phyloP scores from a whole-genome alignment of 2,888 invertebrate genomes.

The Lamellibrachia satsuma region DNA sequence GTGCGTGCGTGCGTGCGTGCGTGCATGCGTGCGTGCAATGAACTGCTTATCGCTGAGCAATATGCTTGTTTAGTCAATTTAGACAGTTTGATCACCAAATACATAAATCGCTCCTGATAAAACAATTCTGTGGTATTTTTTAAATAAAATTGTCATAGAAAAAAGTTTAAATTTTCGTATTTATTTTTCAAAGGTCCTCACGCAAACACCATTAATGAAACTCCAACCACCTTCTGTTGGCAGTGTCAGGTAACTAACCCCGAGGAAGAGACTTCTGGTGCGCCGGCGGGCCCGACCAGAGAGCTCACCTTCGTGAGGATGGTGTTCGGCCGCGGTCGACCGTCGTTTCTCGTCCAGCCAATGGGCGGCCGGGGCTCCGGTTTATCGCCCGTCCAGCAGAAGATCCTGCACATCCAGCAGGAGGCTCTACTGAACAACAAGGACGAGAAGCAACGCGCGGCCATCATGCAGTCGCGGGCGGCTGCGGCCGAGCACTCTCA shows the following conservation, averaged over 20 bases:
- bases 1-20: too few relatives aligned
- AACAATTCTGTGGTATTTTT: too few relatives aligned
- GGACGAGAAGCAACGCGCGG: neutral
- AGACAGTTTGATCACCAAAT: too few relatives aligned
- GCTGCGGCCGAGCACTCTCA: neutral
- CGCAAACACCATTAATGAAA: neutral
- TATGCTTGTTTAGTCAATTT: too few relatives aligned
- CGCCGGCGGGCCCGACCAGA: neutral
- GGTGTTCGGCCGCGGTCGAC: neutral
- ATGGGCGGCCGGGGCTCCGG: neutral
- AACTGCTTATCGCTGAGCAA: too few relatives aligned
- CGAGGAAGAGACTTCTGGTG: neutral
- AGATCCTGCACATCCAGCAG: constrained; percentile 17
- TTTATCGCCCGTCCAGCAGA: constrained; percentile 8
- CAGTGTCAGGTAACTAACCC: neutral
- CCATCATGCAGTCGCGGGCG: neutral
- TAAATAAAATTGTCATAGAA: too few relatives aligned
- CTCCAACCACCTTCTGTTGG: neutral
- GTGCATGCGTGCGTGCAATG: too few relatives aligned
- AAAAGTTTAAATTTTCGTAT: too few relatives aligned
- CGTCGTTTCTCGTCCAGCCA: neutral
- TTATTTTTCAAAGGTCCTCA: too few relatives aligned
- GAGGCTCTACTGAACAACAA: constrained; percentile 14
- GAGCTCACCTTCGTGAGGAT: neutral
- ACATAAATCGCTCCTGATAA: too few relatives aligned